Percentiles rank a stretch among this genome's conserved stretches.
phyloP scores from a whole-genome alignment of 1,140 invertebrate genomes.

The Achatina immaculata region DNA sequence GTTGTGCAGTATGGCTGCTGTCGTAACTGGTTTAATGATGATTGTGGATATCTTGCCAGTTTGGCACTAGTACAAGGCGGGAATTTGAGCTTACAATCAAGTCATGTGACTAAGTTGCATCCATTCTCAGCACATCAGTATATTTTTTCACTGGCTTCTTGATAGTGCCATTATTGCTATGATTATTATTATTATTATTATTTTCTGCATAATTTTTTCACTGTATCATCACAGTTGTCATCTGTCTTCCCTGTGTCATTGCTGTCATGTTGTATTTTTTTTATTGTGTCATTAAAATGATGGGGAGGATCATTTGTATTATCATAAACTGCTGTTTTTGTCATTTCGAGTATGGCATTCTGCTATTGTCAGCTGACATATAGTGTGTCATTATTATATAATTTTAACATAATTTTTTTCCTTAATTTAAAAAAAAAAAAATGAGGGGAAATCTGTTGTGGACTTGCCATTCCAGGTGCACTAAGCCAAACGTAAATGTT shows the following conservation, averaged over 20 bases:
- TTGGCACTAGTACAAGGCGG: neutral
- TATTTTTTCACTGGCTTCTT: neutral
- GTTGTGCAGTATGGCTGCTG: neutral
- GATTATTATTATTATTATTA: no score
- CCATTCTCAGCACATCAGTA: no score
- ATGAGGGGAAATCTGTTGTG: no score
- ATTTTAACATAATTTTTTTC: no score
- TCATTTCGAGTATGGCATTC: no score
- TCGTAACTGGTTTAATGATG: neutral
- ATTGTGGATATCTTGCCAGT: neutral
- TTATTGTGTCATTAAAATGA: neutral
- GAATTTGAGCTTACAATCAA: neutral
- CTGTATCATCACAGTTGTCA: neutral
- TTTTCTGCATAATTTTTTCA: neutral
- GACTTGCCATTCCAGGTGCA: no score
- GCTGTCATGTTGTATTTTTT: neutral
- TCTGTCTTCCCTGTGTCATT: neutral
- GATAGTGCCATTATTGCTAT: neutral
- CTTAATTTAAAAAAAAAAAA: no score
- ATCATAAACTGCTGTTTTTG: no score
- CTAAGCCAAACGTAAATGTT: no score
- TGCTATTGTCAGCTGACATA: no score
- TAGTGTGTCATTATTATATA: no score
- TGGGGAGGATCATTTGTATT: no score
- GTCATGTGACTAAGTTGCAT: neutral